Evolutionary conservation across 2,888 invertebrate species (phyloP).

Genomic region (Molorchus minor): DNA sequence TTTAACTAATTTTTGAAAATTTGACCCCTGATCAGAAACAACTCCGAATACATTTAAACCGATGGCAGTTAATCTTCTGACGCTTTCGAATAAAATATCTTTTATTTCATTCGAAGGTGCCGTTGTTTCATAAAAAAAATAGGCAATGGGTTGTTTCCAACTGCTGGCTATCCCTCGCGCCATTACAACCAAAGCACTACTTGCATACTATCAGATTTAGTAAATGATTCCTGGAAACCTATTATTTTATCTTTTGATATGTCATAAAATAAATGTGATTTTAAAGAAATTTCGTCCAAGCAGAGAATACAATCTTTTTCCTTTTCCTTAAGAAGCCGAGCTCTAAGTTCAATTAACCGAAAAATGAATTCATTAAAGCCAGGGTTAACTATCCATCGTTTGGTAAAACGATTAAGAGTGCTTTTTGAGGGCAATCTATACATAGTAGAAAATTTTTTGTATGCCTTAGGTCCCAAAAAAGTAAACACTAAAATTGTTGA

Average conservation of each 20-base stretch:
- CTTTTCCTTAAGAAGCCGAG: neutral
- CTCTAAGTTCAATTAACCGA: conserved; percentile 4
- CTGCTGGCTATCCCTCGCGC: conserved; percentile 8
- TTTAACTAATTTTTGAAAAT: conserved; percentile 33
- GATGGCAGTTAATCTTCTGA: conserved; percentile 20
- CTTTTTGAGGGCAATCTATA: neutral
- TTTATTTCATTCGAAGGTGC: conserved; percentile 11
- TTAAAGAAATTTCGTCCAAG: conserved; percentile 11
- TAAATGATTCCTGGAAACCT: conserved; percentile 12
- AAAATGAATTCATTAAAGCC: conserved; percentile 21
- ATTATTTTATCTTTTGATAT: conserved; percentile 14
- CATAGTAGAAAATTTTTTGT: neutral
- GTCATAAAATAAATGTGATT: conserved; percentile 17
- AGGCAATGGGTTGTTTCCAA: conserved; percentile 14
- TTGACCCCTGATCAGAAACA: conserved; percentile 34
- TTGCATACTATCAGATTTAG: neutral
- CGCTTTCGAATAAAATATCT: conserved; percentile 31
- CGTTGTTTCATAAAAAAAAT: conserved; percentile 5
- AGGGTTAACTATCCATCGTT: conserved; percentile 7
- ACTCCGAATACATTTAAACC: conserved; percentile 34
- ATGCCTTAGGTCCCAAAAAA: neutral
- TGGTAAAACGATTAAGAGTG: neutral
- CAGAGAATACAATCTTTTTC: conserved; percentile 13
- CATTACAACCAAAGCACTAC: conserved; percentile 11
- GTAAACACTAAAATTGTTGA: too few relatives aligned